Evolutionary conservation across 2,113 vertebrate genomes (phyloP).

Genomic region (Apaloderma vittatum): DNA sequence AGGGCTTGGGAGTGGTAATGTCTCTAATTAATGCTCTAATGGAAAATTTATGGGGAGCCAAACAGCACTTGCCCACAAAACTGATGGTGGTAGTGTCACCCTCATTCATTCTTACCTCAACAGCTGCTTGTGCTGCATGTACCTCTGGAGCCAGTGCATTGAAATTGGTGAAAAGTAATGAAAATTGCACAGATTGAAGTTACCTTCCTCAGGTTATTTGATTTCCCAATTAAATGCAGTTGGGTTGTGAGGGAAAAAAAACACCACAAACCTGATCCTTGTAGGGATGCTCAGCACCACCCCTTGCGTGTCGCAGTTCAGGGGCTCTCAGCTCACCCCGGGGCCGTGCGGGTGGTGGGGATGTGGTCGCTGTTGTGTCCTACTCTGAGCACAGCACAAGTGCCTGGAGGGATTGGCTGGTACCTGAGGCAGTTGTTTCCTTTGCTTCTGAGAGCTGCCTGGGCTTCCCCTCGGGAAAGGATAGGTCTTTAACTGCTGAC

Average conservation of each 20-base stretch:
- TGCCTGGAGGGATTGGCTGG: neutral
- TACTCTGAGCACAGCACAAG: fast-evolving
- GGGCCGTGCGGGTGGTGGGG: fast-evolving
- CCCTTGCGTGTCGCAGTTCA: neutral
- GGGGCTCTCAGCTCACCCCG: neutral
- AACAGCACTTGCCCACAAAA: neutral
- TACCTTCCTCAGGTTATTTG: neutral
- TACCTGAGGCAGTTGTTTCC: neutral
- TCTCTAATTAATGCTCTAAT: neutral
- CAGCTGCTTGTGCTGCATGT: neutral
- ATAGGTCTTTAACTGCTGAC: neutral
- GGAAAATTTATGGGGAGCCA: slow-evolving; percentile 10
- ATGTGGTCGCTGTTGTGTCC: fast-evolving
- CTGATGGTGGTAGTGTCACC: neutral
- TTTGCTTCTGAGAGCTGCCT: neutral
- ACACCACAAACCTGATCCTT: neutral
- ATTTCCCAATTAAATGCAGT: neutral
- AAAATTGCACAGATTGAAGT: neutral
- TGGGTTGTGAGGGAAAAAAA: neutral
- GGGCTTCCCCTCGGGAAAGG: neutral
- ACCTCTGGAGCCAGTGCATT: neutral
- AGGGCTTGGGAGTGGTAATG: slow-evolving; percentile 14
- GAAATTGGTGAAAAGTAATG: neutral
- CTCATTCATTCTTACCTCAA: neutral
- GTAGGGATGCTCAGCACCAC: neutral